A percentile compares a stretch with the other conserved stretches of the same genome.
These are phyloP conservation scores for Diacarnus erythraeanus DNA, from an alignment of 37 sponge, comb jelly and placozoan species.

Conservation along the genomic window DNA sequence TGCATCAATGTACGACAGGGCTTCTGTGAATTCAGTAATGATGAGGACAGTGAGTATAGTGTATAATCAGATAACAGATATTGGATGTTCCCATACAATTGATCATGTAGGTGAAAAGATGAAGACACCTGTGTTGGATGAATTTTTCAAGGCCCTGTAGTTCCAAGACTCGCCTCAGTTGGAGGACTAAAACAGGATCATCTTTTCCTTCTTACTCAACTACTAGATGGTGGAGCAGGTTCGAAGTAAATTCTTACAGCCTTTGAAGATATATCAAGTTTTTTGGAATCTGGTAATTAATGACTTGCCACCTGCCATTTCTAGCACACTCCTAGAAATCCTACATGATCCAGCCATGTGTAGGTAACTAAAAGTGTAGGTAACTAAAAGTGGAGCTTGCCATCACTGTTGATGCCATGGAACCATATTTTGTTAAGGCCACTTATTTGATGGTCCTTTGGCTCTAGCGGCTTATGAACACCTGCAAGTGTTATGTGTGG, in stretches of 20 bases:
- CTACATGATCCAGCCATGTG: conserved; percentile 4
- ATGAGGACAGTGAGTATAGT: neutral
- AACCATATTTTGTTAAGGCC: neutral
- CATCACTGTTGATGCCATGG: neutral
- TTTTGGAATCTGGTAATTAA: neutral
- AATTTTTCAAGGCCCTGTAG: neutral
- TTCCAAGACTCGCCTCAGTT: neutral
- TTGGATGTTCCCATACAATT: conserved; percentile 5
- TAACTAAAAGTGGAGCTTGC: conserved; percentile 18
- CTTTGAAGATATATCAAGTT: neutral
- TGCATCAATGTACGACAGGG: neutral
- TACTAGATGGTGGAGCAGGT: conserved; percentile 39
- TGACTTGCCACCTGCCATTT: neutral
- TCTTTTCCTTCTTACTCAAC: neutral
- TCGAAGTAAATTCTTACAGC: conserved; percentile 21
- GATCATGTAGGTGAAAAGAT: conserved; percentile 17
- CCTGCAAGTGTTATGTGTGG: neutral
- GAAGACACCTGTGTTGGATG: conserved; percentile 14
- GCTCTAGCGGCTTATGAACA: conserved; percentile 2
- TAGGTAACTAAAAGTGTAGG: no score
- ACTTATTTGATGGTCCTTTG: conserved; percentile 15
- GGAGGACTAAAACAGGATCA: conserved; percentile 14
- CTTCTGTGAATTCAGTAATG: conserved; percentile 4
- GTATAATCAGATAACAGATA: conserved; percentile 1
- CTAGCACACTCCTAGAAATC: neutral